Percentiles rank a stretch among this genome's conserved stretches.
These are phyloP conservation scores for Antedon mediterranea DNA, from an alignment of 53 echinoderm and acorn worm genomes.

Conservation along the genomic window DNA sequence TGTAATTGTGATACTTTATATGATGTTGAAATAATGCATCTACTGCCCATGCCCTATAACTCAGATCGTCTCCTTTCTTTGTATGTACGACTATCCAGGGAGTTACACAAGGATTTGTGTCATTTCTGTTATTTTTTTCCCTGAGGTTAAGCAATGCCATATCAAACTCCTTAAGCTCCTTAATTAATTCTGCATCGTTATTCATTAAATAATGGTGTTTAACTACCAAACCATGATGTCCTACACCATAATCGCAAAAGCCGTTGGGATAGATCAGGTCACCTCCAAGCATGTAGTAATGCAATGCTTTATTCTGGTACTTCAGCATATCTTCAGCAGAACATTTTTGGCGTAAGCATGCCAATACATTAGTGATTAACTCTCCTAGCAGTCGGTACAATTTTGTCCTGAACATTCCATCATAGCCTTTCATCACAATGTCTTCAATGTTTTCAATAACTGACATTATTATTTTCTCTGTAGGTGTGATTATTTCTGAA, in stretches of 20 bases:
- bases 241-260: no score
- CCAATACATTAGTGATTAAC: not conserved
- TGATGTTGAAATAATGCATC: not conserved
- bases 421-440: not conserved
- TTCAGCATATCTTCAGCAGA: not conserved
- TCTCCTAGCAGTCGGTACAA: not conserved
- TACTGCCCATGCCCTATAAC: not conserved
- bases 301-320: not conserved
- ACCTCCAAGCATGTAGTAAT: not conserved
- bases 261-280: not conserved
- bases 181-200: not conserved
- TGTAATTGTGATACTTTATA: not conserved
- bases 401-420: not conserved
- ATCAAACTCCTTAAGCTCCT: no score
- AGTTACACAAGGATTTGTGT: not conserved
- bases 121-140: not conserved
- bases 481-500: not conserved
- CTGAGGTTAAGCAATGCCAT: not conserved
- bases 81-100: not conserved
- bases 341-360: not conserved
- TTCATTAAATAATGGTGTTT: not conserved
- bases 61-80: not conserved
- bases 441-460: not conserved
- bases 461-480: not conserved
- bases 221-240: not conserved